A percentile compares a stretch with the other conserved stretches of the same genome.
Evolutionary conservation across 2,888 invertebrate species (phyloP).

Genomic region (Papilio demoleus): DNA sequence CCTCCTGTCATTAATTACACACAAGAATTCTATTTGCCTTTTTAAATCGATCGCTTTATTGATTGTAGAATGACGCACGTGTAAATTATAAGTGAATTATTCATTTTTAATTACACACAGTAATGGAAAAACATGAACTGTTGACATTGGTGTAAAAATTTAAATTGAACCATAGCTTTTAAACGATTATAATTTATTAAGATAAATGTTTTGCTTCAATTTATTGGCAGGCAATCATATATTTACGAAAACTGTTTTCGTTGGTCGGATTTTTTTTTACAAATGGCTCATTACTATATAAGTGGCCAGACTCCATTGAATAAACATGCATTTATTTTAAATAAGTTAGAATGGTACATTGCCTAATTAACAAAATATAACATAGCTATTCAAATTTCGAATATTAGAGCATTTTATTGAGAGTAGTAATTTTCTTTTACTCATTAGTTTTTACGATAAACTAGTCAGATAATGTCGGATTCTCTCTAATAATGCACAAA

Average conservation of each 20-base stretch:
- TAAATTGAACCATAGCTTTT: conserved; percentile 4
- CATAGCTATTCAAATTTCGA: too few species aligned
- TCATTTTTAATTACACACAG: conserved; percentile 33
- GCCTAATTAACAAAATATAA: too few species aligned
- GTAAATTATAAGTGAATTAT: conserved; percentile 27
- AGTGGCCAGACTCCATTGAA: too few species aligned
- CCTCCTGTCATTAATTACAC: conserved; percentile 34
- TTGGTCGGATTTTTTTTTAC: background rate
- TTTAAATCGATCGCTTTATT: conserved; percentile 22
- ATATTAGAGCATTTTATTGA: too few species aligned
- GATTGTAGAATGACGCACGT: conserved; percentile 38
- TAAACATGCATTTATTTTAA: background rate
- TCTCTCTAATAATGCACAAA: too few species aligned
- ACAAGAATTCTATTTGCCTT: conserved; percentile 26
- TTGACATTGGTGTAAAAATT: conserved; percentile 11
- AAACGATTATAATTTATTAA: conserved; percentile 1
- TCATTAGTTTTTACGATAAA: too few species aligned
- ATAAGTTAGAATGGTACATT: too few species aligned
- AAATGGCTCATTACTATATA: too few species aligned
- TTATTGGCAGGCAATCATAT: background rate
- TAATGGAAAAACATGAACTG: conserved; percentile 20
- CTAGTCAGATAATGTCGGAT: too few species aligned
- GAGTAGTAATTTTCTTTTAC: too few species aligned
- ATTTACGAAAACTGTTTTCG: background rate
- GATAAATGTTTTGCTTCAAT: background rate